A percentile compares a stretch with the other conserved stretches of the same genome.
Evolutionary conservation across 2,888 invertebrate genomes (phyloP).

Genomic region (Drosophila rubida): DNA sequence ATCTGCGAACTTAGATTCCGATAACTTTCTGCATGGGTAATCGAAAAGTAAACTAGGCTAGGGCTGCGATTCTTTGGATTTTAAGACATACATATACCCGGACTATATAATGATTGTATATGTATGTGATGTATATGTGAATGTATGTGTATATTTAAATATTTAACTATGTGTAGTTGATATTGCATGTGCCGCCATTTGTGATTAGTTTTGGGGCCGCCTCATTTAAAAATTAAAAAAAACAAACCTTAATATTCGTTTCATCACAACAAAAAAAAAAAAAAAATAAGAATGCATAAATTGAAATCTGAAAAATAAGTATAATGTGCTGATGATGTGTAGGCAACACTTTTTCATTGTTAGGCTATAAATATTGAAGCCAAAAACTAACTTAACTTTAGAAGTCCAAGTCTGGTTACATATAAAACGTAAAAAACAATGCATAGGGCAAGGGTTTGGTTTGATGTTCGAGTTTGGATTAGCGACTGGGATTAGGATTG

Average conservation of each 20-base stretch:
- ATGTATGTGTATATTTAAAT: constrained; percentile 54
- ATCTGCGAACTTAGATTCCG: background rate
- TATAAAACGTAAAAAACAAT: constrained; percentile 4
- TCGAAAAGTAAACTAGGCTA: background rate
- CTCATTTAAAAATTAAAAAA: constrained; percentile 27
- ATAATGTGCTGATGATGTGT: constrained; percentile 38
- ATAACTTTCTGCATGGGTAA: constrained; percentile 3
- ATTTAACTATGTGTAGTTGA: constrained; percentile 56
- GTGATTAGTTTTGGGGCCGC: constrained; percentile 66
- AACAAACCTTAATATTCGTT: constrained; percentile 31
- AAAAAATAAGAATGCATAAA: constrained; percentile 21
- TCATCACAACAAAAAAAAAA: constrained; percentile 30
- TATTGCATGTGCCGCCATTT: constrained; percentile 64
- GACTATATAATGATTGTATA: constrained; percentile 43
- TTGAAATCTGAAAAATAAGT: constrained; percentile 21
- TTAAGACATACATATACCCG: constrained; percentile 35
- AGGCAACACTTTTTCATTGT: constrained; percentile 63
- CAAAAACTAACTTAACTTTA: constrained; percentile 43
- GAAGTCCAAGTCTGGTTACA: constrained; percentile 52
- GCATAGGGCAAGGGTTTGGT: constrained; percentile 44
- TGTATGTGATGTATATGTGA: constrained; percentile 12
- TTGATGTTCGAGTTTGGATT: constrained; percentile 35
- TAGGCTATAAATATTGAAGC: constrained; percentile 72
- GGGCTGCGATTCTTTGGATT: constrained; percentile 27
- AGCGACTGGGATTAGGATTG: constrained; percentile 28